Conservation (phyloP, 1,140 invertebrate species). For the Whitmania pigra region DNA sequence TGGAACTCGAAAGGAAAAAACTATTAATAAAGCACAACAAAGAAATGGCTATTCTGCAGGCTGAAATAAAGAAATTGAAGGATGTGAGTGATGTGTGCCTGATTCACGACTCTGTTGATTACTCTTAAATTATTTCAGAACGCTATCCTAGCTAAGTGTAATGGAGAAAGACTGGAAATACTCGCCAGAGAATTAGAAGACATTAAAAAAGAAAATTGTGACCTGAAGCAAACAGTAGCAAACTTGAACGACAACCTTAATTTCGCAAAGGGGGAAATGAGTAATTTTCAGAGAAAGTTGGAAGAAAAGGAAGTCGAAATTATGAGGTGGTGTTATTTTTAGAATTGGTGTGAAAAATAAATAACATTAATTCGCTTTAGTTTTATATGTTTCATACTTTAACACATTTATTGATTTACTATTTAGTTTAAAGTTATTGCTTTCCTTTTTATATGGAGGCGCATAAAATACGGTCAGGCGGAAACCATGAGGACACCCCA, state of each 20-base stretch:
- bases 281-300: not conserved
- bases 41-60: not conserved
- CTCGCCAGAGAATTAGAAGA: not conserved
- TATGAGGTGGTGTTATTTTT: not conserved
- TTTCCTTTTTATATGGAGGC: no score
- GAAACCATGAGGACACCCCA: no score
- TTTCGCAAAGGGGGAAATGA: not conserved
- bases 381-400: not conserved
- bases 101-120: no score
- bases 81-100: not conserved
- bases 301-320: constrained; percentile 7
- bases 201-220: not conserved
- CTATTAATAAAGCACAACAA: not conserved
- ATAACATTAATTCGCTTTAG: not conserved
- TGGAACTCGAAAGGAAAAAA: not conserved
- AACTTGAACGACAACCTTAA: not conserved
- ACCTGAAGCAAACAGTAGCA: not conserved
- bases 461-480: no score
- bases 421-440: no score
- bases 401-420: no score
- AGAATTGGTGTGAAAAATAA: not conserved
- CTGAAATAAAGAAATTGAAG: constrained; percentile 11
- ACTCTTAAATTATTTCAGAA: no score
- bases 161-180: not conserved
- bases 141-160: not conserved